Evolutionary conservation across 2,797 vertebrate species (phyloP), one percentile per base, ranked within the genome.

Genomic region (Poeciliopsis gracilis): DNA sequence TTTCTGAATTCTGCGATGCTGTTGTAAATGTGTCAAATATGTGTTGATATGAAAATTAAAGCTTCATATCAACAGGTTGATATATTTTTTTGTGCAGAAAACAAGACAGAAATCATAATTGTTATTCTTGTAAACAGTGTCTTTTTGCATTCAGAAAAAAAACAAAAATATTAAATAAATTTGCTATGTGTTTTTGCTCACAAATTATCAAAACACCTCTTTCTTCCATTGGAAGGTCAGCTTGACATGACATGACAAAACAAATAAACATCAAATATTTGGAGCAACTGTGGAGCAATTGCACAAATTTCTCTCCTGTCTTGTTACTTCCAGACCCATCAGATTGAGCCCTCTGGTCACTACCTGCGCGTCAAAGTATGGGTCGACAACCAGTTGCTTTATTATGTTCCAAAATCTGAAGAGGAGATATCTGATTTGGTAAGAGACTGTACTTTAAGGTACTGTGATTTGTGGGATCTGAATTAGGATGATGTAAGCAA

Each of bases 381-480:
- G 43, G 85, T 94, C 1, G 95, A 96, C 72, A 96, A 94, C 93
- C 95, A 96, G 83, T 94, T 95, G 69, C 96, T 96, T 30, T 88
- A 95, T 76, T 98, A 97, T 0, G 76, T 98, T 28, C 98, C 98
- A 5, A 96, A 95, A 90, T 93, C 94, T 0, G 97, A 99, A 57
- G 98, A 99, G 90, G 97, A 99, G 90, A 94, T 99, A 89, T 97
- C 96, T 12, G 98, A 99, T 81, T 89, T 99, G 97, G 98, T 99
- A 96, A 97, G 95, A 5, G 85, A 77, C 66, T 61, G 36, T 20
- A 74, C 36, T 63, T 18, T 75, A 30, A 69, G 23, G 0, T 59
- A 18, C 61, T 38, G 18, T 66, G 16, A 36, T 66, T 66, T 66
- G 61, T 66, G 33, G 61, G 38, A 36, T 66, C 61, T 66, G 61